phyloP scores from a whole-genome alignment of 2,888 invertebrate genomes.

The Caenorhabditis panamensis region DNA sequence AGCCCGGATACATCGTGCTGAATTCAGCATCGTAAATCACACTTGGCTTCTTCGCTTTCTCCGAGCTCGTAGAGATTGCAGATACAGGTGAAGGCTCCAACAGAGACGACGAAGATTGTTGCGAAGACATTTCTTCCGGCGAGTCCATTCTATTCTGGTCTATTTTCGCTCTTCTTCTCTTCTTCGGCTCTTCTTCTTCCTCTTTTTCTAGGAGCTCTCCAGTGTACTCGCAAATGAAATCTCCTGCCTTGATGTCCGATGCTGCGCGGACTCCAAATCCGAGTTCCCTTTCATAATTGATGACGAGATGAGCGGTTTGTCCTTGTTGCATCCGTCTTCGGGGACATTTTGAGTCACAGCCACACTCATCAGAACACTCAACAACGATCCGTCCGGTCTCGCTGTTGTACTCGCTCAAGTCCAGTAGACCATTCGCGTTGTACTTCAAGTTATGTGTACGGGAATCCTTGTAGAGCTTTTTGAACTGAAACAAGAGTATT shows the following conservation, averaged over 20 bases:
- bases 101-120: no score
- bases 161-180: no score
- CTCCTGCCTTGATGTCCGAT: slow-evolving; percentile 8
- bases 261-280: slow-evolving; percentile 44
- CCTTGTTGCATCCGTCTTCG: slow-evolving; percentile 33
- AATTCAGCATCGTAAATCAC: no score
- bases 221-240: slow-evolving; percentile 45
- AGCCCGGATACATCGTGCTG: no score
- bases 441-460: background rate
- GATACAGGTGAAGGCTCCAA: no score
- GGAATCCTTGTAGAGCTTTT: no score
- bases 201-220: background rate
- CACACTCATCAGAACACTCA: slow-evolving; percentile 33
- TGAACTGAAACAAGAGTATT: slow-evolving; percentile 21
- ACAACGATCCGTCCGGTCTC: background rate
- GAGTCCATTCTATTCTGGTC: no score
- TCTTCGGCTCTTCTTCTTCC: no score
- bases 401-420: background rate
- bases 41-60: no score
- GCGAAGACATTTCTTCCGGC: no score
- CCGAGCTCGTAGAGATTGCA: no score
- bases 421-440: background rate
- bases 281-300: slow-evolving; percentile 10
- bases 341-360: slow-evolving; percentile 17
- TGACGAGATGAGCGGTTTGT: slow-evolving; percentile 14